These are phyloP conservation scores for Hydriomena furcata DNA, from an alignment of 2,888 invertebrate genomes.

Conservation along the genomic window DNA sequence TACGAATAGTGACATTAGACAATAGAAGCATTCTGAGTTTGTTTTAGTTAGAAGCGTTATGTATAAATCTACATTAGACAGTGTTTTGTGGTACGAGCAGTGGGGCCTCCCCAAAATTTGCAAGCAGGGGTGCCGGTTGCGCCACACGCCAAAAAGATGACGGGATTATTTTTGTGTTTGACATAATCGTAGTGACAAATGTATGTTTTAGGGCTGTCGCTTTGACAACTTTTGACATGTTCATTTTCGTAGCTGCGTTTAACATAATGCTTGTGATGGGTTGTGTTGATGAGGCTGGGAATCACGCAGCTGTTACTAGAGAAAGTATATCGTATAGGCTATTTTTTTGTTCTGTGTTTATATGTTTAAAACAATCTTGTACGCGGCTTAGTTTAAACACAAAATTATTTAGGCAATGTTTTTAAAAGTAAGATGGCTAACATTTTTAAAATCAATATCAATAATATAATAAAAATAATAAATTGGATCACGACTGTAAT, in stretches of 20 bases:
- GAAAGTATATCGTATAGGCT: neutral
- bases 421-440: neutral
- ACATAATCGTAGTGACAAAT: slow-evolving; percentile 84
- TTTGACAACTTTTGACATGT: slow-evolving; percentile 49
- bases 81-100: slow-evolving; percentile 1
- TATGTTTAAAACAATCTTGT: too few relatives aligned
- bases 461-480: too few relatives aligned
- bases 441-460: too few relatives aligned
- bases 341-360: too few relatives aligned
- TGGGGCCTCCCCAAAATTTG: slow-evolving; percentile 69
- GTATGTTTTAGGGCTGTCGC: slow-evolving; percentile 74
- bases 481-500: too few relatives aligned
- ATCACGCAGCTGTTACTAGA: slow-evolving; percentile 32
- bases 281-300: slow-evolving; percentile 30
- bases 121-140: slow-evolving; percentile 68
- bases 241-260: slow-evolving; percentile 52
- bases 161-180: slow-evolving; percentile 83
- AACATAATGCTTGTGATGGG: slow-evolving; percentile 40
- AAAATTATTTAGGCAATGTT: neutral
- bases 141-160: slow-evolving; percentile 78
- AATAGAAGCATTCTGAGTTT: too few relatives aligned
- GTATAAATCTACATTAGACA: neutral
- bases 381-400: too few relatives aligned
- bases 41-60: too few relatives aligned
- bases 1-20: too few relatives aligned